Percentiles rank a stretch among this genome's conserved stretches.
Conservation (phyloP, 92 coral and sea anemone genomes). For the Zoanthus solanderi region DNA sequence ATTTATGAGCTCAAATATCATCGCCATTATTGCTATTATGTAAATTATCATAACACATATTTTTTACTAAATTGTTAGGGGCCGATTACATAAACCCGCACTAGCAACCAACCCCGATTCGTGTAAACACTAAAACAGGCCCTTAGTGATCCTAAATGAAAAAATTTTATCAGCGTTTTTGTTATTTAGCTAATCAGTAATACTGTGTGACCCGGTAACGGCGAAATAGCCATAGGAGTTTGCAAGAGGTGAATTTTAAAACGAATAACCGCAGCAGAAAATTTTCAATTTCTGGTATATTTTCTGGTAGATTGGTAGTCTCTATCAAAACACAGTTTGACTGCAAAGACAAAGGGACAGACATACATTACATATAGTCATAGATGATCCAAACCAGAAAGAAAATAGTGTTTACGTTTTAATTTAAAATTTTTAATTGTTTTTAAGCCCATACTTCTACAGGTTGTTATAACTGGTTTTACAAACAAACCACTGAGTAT, state of each 20-base stretch:
- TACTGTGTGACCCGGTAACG: not conserved
- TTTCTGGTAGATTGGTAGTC: too few species aligned
- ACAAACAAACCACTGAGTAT: too few species aligned
- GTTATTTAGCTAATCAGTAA: not conserved
- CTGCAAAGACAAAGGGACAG: too few species aligned
- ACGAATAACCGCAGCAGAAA: too few species aligned
- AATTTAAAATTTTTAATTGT: too few species aligned
- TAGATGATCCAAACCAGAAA: too few species aligned
- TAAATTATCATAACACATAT: not conserved
- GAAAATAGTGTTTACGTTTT: too few species aligned
- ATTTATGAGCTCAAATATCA: not conserved
- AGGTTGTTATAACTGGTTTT: too few species aligned
- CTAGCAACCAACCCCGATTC: not conserved
- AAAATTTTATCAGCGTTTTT: not conserved
- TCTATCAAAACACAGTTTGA: too few species aligned
- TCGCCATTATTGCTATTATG: not conserved
- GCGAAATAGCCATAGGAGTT: not conserved
- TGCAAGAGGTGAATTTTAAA: not conserved
- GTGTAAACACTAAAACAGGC: not conserved
- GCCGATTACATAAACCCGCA: not conserved
- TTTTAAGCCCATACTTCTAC: too few species aligned
- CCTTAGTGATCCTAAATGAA: not conserved
- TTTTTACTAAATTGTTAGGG: not conserved
- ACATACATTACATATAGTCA: too few species aligned
- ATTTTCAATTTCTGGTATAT: too few species aligned